Percentiles rank a stretch among this genome's conserved stretches.
Conservation (phyloP, 1,140 invertebrate genomes). For the Manduca sexta region DNA sequence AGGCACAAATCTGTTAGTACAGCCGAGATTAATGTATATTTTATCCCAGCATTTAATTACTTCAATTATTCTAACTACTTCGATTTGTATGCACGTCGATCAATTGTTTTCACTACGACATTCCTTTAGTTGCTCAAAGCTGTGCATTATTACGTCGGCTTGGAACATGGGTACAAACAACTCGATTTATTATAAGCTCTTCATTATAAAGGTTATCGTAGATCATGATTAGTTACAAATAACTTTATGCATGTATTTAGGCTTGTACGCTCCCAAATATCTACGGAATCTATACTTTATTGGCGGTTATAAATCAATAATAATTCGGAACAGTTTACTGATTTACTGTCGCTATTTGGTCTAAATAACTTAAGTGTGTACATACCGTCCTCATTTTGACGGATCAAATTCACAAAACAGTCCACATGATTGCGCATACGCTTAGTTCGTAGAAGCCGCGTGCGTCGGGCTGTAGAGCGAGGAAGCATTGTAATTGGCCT, state of each 20-base stretch:
- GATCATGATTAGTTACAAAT: not conserved
- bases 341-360: no score
- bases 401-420: no score
- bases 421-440: no score
- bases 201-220: not conserved
- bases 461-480: constrained; percentile 8
- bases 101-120: constrained; percentile 16
- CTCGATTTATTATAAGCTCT: not conserved
- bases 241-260: constrained; percentile 5
- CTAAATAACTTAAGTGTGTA: no score
- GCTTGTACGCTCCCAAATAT: not conserved
- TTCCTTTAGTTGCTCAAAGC: constrained; percentile 12
- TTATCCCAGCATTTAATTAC: constrained; percentile 1
- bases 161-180: not conserved
- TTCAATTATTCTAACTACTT: constrained; percentile 5
- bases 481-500: constrained; percentile 27
- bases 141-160: not conserved
- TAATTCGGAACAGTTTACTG: no score
- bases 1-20: not conserved
- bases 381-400: no score
- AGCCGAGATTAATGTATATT: not conserved
- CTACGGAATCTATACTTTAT: no score
- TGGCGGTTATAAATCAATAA: no score
- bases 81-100: constrained; percentile 8
- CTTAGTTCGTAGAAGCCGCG: no score